Percentiles rank a stretch among this genome's conserved stretches.
Evolutionary conservation across 2,113 vertebrate species (phyloP).

Genomic region (Sialia sialis): DNA sequence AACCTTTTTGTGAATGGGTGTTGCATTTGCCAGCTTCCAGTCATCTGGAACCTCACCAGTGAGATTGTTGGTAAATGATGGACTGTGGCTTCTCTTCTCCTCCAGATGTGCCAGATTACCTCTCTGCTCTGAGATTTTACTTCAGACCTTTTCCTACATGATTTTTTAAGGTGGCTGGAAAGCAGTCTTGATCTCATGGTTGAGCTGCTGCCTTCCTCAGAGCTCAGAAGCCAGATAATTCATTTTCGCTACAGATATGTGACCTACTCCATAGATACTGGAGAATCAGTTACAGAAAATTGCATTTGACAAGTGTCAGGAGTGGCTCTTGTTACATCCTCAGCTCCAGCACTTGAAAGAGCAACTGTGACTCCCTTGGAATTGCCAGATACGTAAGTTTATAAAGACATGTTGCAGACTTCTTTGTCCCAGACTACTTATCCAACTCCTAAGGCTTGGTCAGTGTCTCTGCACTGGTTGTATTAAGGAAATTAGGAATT

Average conservation of each 20-base stretch:
- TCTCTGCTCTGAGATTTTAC: background rate
- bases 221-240: background rate
- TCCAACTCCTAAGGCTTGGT: background rate
- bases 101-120: background rate
- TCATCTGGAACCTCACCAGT: no score
- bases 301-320: background rate
- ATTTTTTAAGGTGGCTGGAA: background rate
- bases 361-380: background rate
- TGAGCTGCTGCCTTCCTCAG: background rate
- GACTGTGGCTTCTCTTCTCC: background rate
- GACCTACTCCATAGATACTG: background rate
- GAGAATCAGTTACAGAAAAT: background rate
- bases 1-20: no score
- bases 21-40: no score
- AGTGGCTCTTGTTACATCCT: background rate
- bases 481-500: background rate
- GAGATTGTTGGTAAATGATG: no score
- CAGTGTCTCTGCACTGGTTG: background rate
- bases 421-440: background rate
- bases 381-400: background rate
- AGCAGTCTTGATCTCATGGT: background rate
- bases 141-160: background rate
- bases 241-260: background rate
- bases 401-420: background rate
- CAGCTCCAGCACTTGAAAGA: background rate